Conservation (phyloP, 2,113 vertebrate species). For the Triplophysa tibetana region DNA sequence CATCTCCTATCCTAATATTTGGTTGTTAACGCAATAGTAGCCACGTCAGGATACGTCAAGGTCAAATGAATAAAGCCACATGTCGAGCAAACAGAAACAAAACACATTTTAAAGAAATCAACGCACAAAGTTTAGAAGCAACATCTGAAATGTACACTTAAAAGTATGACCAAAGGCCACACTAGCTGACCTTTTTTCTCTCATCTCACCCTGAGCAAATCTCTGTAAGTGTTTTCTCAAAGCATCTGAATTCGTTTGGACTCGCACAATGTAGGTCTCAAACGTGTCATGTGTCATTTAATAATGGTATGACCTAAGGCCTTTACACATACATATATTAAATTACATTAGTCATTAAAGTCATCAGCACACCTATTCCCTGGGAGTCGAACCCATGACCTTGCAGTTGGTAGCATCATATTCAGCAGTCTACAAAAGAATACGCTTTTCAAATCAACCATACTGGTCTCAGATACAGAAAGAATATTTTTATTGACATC, state of each 20-base stretch:
- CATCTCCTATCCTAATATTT: not conserved
- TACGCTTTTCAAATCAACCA: not conserved
- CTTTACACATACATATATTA: too few species aligned
- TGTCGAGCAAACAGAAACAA: not conserved
- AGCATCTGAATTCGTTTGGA: not conserved
- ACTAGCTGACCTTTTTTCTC: conserved; percentile 4
- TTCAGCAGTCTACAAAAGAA: too few species aligned
- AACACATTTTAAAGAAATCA: not conserved
- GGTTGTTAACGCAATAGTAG: not conserved
- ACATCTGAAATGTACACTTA: not conserved
- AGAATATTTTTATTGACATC: not conserved
- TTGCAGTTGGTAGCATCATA: too few species aligned
- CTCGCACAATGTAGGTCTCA: not conserved
- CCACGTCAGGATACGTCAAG: not conserved
- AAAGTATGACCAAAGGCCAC: conserved; percentile 23
- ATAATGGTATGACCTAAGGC: not conserved
- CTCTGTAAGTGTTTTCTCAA: not conserved
- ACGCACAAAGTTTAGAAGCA: not conserved
- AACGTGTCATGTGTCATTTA: not conserved
- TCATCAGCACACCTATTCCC: not conserved
- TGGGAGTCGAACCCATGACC: not conserved
- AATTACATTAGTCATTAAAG: not conserved
- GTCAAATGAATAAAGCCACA: not conserved
- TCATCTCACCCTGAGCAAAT: conserved; percentile 18
- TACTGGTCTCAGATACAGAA: conserved; percentile 1